phyloP scores from a whole-genome alignment of 2,113 vertebrate genomes.

The Phyllopteryx taeniolatus region DNA sequence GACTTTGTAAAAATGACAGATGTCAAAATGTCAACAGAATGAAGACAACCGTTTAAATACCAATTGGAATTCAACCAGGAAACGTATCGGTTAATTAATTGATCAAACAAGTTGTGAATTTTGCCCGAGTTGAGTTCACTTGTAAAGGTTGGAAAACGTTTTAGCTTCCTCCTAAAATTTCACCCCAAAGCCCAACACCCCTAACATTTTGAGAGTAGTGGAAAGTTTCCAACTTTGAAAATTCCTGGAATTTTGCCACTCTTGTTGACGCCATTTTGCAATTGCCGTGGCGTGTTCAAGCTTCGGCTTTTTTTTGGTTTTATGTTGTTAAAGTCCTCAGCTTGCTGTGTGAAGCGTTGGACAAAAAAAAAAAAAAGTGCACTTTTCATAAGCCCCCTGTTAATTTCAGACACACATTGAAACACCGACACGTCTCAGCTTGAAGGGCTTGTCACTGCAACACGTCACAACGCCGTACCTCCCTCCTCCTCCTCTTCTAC shows the following conservation, averaged over 20 bases:
- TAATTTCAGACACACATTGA: background rate
- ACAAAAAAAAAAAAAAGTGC: background rate
- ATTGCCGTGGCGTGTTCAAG: background rate
- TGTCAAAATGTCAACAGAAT: background rate
- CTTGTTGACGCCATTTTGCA: too few species aligned
- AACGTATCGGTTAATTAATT: too few species aligned
- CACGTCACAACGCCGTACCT: background rate
- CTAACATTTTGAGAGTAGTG: too few species aligned
- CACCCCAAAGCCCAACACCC: background rate
- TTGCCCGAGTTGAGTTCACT: too few species aligned
- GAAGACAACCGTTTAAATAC: background rate
- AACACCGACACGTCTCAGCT: background rate
- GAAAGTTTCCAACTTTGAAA: too few species aligned
- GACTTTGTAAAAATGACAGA: background rate
- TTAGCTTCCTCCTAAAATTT: background rate
- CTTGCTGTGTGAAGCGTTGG: background rate
- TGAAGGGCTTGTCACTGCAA: background rate
- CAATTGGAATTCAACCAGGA: background rate
- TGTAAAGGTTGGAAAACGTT: too few species aligned
- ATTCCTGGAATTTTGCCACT: too few species aligned
- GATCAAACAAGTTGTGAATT: too few species aligned
- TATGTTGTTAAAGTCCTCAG: background rate
- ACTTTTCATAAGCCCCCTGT: background rate
- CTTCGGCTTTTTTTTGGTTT: too few species aligned
- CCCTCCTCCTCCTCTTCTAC: background rate